Conservation (phyloP, 1,140 invertebrate species). For the Zaprionus camerounensis region DNA sequence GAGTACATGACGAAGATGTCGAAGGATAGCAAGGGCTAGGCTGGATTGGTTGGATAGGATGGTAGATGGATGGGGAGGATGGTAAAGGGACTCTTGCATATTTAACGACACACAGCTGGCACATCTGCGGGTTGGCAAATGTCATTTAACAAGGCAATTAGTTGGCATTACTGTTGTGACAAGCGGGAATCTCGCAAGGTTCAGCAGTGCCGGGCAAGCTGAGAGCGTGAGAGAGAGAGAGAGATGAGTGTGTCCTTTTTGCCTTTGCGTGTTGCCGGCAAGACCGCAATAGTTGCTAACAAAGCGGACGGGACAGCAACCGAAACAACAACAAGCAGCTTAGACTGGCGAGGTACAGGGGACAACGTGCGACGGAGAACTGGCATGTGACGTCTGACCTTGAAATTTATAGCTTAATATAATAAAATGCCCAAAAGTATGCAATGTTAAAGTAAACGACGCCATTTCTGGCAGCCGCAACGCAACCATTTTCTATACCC, state of each 20-base stretch:
- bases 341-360: constrained; percentile 46
- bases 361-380: constrained; percentile 53
- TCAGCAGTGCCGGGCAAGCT: constrained; percentile 12
- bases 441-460: constrained; percentile 51
- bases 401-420: constrained; percentile 74
- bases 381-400: constrained; percentile 69
- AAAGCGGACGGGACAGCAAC: neutral
- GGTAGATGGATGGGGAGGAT: neutral
- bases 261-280: constrained; percentile 41
- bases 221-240: neutral
- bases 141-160: constrained; percentile 57
- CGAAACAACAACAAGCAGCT: constrained; percentile 16
- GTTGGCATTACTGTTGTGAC: constrained; percentile 48
- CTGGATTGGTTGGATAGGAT: neutral
- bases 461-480: constrained; percentile 42
- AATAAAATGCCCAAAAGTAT: constrained; percentile 54
- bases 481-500: constrained; percentile 29
- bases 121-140: constrained; percentile 37
- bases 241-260: constrained; percentile 29
- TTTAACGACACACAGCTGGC: constrained; percentile 26
- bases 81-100: constrained; percentile 8
- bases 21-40: neutral
- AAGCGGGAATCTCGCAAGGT: constrained; percentile 44
- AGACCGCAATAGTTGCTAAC: constrained; percentile 24
- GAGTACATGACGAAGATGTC: constrained; percentile 1